These are phyloP conservation scores for Cyclophora albipunctata DNA, from an alignment of 2,888 invertebrate genomes.

Conservation along the genomic window DNA sequence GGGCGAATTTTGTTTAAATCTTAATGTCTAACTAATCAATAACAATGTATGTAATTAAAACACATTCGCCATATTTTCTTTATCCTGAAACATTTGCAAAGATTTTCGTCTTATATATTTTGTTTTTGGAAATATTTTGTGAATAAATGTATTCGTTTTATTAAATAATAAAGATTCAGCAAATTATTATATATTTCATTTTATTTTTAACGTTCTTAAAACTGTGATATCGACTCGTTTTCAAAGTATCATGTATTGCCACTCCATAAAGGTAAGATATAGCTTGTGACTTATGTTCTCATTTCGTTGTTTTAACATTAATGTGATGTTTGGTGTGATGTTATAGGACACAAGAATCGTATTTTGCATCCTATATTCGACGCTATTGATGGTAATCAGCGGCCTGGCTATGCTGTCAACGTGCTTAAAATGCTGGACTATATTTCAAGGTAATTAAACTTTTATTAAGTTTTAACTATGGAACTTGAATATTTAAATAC, in stretches of 20 bases:
- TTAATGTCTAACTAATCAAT: background rate
- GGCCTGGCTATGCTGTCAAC: constrained; percentile 12
- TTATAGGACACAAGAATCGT: constrained; percentile 59
- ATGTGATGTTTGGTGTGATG: background rate
- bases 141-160: constrained; percentile 24
- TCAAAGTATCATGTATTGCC: no score
- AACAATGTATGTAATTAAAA: constrained; percentile 15
- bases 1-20: constrained; percentile 57
- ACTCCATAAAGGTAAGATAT: background rate
- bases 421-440: constrained; percentile 19
- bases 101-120: no score
- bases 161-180: constrained; percentile 41
- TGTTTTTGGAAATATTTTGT: constrained; percentile 8
- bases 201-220: no score
- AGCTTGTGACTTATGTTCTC: background rate
- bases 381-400: constrained; percentile 19
- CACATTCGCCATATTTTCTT: constrained; percentile 7
- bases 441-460: constrained; percentile 15
- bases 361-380: constrained; percentile 53
- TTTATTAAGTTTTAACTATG: background rate
- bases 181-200: constrained; percentile 14
- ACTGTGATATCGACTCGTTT: no score
- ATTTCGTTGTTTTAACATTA: background rate
- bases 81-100: constrained; percentile 3
- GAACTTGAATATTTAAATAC: no score